Conservation (phyloP, 2,888 invertebrate species). For the Hoplodrina ambigua region DNA sequence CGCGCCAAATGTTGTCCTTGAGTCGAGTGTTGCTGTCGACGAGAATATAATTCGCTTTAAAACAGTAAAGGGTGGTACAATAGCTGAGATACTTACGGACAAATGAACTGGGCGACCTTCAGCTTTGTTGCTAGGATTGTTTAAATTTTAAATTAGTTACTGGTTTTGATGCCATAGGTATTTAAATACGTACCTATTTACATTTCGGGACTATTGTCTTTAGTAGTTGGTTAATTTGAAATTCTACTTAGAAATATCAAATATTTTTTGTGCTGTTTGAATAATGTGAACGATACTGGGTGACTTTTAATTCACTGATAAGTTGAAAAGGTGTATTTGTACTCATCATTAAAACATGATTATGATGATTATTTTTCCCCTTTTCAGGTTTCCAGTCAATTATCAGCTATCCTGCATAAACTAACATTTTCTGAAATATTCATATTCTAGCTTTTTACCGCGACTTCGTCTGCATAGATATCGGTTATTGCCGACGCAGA, state of each 20-base stretch:
- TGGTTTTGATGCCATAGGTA: neutral
- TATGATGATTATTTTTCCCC: too few relatives aligned
- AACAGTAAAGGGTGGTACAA: slow-evolving; percentile 4
- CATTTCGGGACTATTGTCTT: neutral
- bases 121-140: slow-evolving; percentile 1
- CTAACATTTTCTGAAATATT: neutral
- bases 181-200: slow-evolving; percentile 3
- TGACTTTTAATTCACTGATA: too few relatives aligned
- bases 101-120: slow-evolving; percentile 19
- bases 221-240: neutral
- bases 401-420: neutral
- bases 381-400: too few relatives aligned
- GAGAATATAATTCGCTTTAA: slow-evolving; percentile 39
- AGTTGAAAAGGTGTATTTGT: too few relatives aligned
- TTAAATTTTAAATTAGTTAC: neutral
- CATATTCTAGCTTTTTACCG: too few relatives aligned
- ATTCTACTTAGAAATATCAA: neutral
- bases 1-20: slow-evolving; percentile 20
- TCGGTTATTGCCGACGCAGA: too few relatives aligned
- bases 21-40: slow-evolving; percentile 4
- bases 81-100: slow-evolving; percentile 9
- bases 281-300: neutral
- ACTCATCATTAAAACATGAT: too few relatives aligned
- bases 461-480: too few relatives aligned
- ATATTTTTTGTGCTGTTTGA: neutral